Evolutionary conservation across 1,140 invertebrate genomes (phyloP).

Genomic region (Eumeta japonica): DNA sequence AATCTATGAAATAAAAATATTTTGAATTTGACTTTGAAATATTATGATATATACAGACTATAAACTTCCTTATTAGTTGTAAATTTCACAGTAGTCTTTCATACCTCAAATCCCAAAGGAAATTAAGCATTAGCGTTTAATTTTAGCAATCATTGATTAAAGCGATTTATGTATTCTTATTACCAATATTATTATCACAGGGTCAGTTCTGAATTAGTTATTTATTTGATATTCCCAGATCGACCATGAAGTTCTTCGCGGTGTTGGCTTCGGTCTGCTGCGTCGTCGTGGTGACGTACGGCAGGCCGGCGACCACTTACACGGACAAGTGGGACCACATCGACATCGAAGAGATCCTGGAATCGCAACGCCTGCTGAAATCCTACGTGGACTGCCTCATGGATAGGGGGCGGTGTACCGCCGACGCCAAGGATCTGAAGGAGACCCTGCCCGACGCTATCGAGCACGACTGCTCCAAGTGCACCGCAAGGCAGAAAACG

Average conservation of each 20-base stretch:
- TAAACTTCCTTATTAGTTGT: no score
- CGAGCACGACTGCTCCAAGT: slow-evolving; percentile 66
- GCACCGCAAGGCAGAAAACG: slow-evolving; percentile 62
- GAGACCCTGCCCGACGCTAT: slow-evolving; percentile 68
- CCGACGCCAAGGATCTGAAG: slow-evolving; percentile 70
- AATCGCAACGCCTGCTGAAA: slow-evolving; percentile 67
- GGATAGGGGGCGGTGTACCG: slow-evolving; percentile 68
- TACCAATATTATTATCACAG: slow-evolving; percentile 5
- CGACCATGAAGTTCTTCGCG: slow-evolving; percentile 33
- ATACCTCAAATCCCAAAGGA: no score
- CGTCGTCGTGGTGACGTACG: slow-evolving; percentile 32
- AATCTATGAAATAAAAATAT: no score
- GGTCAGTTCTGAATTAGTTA: neutral
- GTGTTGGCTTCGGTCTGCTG: slow-evolving; percentile 25
- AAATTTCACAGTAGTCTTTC: no score
- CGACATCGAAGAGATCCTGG: slow-evolving; percentile 70
- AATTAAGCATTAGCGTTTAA: no score
- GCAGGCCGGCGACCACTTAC: slow-evolving; percentile 59
- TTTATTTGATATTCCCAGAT: slow-evolving; percentile 17
- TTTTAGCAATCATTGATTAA: no score
- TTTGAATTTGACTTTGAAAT: no score
- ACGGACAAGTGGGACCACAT: slow-evolving; percentile 75
- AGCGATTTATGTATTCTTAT: slow-evolving; percentile 1
- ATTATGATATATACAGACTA: no score
- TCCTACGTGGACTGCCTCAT: slow-evolving; percentile 73